Evolutionary conservation across 2,888 invertebrate genomes (phyloP), one percentile per base, ranked within the genome.

Genomic region (Chalcis sispes): DNA sequence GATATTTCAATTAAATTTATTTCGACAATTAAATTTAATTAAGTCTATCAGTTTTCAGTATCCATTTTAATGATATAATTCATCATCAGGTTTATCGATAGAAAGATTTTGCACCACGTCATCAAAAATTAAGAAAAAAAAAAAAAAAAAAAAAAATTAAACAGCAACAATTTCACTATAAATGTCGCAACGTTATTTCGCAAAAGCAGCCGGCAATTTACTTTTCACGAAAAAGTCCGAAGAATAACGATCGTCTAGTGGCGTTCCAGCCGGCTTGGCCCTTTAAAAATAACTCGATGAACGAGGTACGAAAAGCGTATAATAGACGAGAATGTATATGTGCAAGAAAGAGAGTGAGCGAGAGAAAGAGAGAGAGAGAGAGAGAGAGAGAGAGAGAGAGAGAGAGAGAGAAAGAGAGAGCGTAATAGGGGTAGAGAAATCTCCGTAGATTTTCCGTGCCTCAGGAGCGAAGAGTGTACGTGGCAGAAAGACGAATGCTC

Each of bases 401-500:
- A 36, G 36, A 36, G 36, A 36, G 10, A 42, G 42, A 42, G 42
- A 4, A 4, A 42, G 7, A 23, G 61, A 0, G 29, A 48, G 79
- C 70, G 10, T 48, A n/a, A n/a, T n/a, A n/a, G n/a, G n/a, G n/a
- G n/a, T 1, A 58, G 50, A 36, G 72, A 75, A 77, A 69, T 78
- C n/a, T n/a, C 58, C 67, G 65, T 50, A 76, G 78, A 74, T 76
- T 78, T 78, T 66, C 32, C 5, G 40, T 32, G 56, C 67, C 32
- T 5, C 52, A 46, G 56, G 40, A 48, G 67, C 15, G 15, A 2
- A 61, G 62, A 36, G 79, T 79, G 78, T 56, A 75, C 50, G 73
- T 78, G 79, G 77, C 79, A 77, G 78, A 71, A 79, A 79, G 77
- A 74, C 67, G 77, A 79, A 79, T 77, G 79, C 74, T 58, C 54